Percentiles rank a stretch among this genome's conserved stretches.
phyloP scores from a whole-genome alignment of 2,113 vertebrate species.

The Strigops habroptila region DNA sequence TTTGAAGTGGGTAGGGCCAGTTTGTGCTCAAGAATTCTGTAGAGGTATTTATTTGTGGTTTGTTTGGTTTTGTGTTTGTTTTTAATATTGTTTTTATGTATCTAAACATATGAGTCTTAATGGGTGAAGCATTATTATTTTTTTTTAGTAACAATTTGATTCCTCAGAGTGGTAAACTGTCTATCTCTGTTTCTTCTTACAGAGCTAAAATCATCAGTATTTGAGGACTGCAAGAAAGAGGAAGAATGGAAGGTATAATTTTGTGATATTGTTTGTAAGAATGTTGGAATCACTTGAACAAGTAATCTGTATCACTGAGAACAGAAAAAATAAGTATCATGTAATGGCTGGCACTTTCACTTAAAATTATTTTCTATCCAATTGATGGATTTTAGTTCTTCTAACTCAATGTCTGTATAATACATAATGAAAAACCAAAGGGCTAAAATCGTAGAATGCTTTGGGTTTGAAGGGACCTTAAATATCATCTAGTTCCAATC shows the following conservation, averaged over 20 bases:
- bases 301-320: neutral
- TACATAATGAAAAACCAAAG: neutral
- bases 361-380: neutral
- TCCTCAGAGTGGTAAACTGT: neutral
- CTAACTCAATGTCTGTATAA: neutral
- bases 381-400: neutral
- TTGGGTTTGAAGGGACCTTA: neutral
- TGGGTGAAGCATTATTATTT: neutral
- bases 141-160: neutral
- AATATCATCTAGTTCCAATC: neutral
- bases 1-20: neutral
- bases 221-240: conserved; percentile 78
- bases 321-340: neutral
- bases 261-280: neutral
- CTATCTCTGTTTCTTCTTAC: conserved; percentile 1
- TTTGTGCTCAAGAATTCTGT: neutral
- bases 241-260: conserved; percentile 81
- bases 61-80: neutral
- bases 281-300: neutral
- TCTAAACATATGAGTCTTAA: neutral
- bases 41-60: neutral
- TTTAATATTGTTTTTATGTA: neutral
- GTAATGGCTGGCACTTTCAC: neutral
- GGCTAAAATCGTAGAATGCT: neutral
- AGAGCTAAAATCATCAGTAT: conserved; percentile 75